phyloP scores from a whole-genome alignment of 2,888 invertebrate species.

The Drosophila picticornis region DNA sequence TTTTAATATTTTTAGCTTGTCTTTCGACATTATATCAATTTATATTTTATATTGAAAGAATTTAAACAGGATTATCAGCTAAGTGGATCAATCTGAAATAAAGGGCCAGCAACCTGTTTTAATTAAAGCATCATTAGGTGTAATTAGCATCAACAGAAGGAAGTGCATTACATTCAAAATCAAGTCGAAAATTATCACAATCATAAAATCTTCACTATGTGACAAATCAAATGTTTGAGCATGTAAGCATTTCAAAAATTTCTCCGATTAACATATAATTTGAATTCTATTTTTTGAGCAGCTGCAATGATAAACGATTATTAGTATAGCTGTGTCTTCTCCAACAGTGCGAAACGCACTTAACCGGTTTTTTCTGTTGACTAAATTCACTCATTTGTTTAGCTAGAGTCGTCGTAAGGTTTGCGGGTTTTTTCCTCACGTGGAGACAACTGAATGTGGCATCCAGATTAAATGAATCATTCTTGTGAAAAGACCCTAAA shows the following conservation, averaged over 20 bases:
- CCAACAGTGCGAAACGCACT: slow-evolving; percentile 16
- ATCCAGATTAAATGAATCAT: slow-evolving; percentile 49
- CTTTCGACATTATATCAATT: not conserved
- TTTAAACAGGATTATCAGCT: slow-evolving; percentile 1
- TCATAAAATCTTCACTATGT: not conserved
- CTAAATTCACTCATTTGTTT: slow-evolving; percentile 25
- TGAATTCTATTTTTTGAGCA: not conserved
- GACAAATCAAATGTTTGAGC: not conserved
- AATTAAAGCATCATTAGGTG: slow-evolving; percentile 1
- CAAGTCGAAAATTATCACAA: not conserved
- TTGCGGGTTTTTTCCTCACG: slow-evolving; percentile 45
- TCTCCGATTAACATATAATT: slow-evolving; percentile 47
- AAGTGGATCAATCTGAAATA: slow-evolving; percentile 23
- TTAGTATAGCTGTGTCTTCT: slow-evolving; percentile 5
- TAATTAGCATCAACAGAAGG: not conserved
- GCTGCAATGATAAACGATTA: slow-evolving; percentile 11
- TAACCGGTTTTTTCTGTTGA: slow-evolving; percentile 54
- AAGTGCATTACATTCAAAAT: not conserved
- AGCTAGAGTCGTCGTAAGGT: slow-evolving; percentile 8
- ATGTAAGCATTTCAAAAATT: slow-evolving; percentile 25
- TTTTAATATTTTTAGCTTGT: slow-evolving; percentile 21
- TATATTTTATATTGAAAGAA: not conserved
- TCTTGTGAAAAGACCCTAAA: slow-evolving; percentile 21
- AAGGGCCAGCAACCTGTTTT: not conserved
- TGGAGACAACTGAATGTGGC: slow-evolving; percentile 13